Base-by-base conservation (phyloP, 1,140 invertebrate genomes). In the Drosophila baimaii region DNA sequence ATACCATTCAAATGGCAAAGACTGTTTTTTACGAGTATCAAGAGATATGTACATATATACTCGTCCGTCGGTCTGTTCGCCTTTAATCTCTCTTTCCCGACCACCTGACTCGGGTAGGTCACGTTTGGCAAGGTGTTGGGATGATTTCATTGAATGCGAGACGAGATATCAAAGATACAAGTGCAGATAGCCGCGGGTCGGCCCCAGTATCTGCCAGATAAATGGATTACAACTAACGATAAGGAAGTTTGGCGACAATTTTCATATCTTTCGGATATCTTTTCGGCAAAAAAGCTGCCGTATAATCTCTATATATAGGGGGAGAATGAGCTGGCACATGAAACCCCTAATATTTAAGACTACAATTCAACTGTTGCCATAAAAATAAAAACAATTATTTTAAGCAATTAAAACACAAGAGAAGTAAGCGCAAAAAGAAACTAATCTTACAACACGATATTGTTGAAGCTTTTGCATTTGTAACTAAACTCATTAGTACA, bases 221-320 rank as follows among this genome's bases (percentile, higher is more conserved):
- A 65, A 65, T 44, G 65, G 65, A 65, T 66, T 66, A 68, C 21
- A 49, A 49, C 31, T 25, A 63, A 63, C 64, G 64, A 68, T 68
- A 66, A 69, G 62, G 17, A 41, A 33, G 44, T 35, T 54, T 27
- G 46, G 46, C 33, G 21, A 51, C 64, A 49, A 31, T 15, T 9
- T 3, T 8, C 33, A 23, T 62, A 63, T 56, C 61, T 17, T n/a
- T 15, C 5, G 10, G 51, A 19, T 43, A 13, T 64, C 31, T 54
- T 12, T n/a, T 7, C 15, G 25, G n/a, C n/a, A n/a, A 25, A 23
- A 68, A 51, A 65, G 13, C 12, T 19, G 43, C 33, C 27, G 19
- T 3, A 33, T 51, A 68, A 64, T 64, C 44, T n/a, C 13, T 21
- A 13, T 25, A 17, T 31, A 33, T 31, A 33, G 6, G 1, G 19